Percentiles rank a stretch among this genome's conserved stretches.
These are phyloP conservation scores for Cheirogaleus medius DNA, from an alignment of 2,113 vertebrate genomes.

Conservation along the genomic window DNA sequence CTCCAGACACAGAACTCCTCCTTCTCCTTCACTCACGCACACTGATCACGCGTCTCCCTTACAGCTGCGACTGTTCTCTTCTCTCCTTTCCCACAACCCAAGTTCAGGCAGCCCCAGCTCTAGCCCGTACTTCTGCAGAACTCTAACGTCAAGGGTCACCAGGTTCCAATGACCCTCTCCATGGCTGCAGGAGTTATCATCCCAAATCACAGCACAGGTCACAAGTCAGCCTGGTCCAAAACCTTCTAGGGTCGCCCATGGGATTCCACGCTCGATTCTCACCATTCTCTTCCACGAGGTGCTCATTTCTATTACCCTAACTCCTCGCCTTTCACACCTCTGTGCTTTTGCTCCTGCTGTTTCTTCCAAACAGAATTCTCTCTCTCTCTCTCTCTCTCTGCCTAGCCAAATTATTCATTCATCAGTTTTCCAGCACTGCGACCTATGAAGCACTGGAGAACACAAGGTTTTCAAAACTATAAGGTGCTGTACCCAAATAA, in stretches of 20 bases:
- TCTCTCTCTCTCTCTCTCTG: neutral
- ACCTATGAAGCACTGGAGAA: neutral
- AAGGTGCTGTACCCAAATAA: neutral
- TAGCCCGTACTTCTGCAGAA: neutral
- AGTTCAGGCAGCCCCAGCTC: too few relatives aligned
- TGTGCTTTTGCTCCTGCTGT: neutral
- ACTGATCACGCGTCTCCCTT: neutral
- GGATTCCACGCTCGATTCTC: neutral
- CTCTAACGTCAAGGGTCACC: neutral
- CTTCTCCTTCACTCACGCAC: neutral
- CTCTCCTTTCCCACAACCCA: neutral
- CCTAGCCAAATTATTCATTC: neutral
- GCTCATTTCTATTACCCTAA: neutral
- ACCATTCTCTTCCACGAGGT: fast-evolving
- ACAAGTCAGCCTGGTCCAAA: too few relatives aligned
- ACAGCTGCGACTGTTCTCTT: neutral
- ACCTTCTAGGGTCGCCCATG: fast-evolving
- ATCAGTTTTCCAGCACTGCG: neutral
- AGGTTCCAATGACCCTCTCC: neutral
- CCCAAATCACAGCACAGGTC: neutral
- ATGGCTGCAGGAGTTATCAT: neutral
- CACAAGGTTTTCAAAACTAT: neutral
- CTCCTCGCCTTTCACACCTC: neutral
- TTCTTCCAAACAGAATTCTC: neutral
- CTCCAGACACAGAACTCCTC: neutral